These are phyloP conservation scores for Kryptolebias ocellatus DNA, from an alignment of 2,797 vertebrate genomes.

Conservation along the genomic window DNA sequence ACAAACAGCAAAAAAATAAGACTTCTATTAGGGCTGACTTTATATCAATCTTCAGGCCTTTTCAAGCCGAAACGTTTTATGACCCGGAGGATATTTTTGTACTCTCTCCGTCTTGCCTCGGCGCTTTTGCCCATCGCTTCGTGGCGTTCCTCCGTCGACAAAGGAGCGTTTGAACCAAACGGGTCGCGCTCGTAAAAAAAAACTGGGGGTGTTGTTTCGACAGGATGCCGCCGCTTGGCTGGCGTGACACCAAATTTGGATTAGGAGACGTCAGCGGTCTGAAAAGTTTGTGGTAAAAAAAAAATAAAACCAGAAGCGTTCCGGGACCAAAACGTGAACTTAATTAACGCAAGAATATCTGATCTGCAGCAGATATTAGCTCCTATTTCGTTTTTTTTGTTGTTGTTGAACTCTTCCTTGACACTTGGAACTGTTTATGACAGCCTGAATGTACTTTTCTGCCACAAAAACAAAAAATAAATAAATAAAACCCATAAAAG, in stretches of 20 bases:
- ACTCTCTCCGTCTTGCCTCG: constrained; percentile 2
- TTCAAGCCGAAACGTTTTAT: constrained; percentile 5
- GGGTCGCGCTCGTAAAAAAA: too few relatives aligned
- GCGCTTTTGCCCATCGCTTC: neutral
- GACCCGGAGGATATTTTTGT: constrained; percentile 20
- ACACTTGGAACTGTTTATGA: constrained; percentile 42
- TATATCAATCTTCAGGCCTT: constrained; percentile 7
- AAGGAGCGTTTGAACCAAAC: constrained; percentile 36
- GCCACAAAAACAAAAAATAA: constrained; percentile 19
- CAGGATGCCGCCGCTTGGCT: too few relatives aligned
- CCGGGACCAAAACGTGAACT: constrained; percentile 60
- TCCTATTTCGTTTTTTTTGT: constrained; percentile 36
- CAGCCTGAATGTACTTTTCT: constrained; percentile 61
- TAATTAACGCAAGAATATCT: constrained; percentile 50
- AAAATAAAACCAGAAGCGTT: constrained; percentile 45
- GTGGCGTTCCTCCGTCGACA: neutral
- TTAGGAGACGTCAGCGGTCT: constrained; percentile 64
- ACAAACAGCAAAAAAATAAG: constrained; percentile 7
- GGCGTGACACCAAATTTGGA: constrained; percentile 50
- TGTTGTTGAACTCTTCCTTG: constrained; percentile 23
- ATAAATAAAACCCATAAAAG: constrained; percentile 17
- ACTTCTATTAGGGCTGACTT: neutral
- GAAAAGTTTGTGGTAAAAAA: constrained; percentile 61
- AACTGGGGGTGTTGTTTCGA: too few relatives aligned
- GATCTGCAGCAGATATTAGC: constrained; percentile 10